Evolutionary conservation across 2,888 invertebrate species (phyloP).

Genomic region (Chirona hameri): DNA sequence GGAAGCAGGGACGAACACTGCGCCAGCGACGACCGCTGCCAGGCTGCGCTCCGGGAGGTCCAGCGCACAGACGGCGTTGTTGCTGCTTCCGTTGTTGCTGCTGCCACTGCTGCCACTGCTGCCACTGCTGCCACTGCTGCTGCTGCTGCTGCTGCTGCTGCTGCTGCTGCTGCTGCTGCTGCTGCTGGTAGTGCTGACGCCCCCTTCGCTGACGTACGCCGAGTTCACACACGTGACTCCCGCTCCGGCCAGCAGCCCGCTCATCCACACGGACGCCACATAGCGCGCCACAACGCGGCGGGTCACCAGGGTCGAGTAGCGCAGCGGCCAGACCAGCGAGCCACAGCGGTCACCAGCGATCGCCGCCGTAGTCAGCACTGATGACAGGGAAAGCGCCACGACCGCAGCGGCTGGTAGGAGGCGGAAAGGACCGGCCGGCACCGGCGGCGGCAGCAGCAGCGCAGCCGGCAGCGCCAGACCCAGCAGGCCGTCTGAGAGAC

Average conservation of each 20-base stretch:
- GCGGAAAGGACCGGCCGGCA: not conserved
- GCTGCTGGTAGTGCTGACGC: too few relatives aligned
- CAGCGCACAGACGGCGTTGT: conserved; percentile 38
- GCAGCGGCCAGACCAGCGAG: conserved; percentile 58
- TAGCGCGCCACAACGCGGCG: not conserved
- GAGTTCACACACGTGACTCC: not conserved
- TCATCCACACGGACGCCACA: not conserved
- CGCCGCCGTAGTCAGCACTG: conserved; percentile 52
- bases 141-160: too few relatives aligned
- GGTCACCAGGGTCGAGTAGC: conserved; percentile 49
- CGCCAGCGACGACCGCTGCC: conserved; percentile 56
- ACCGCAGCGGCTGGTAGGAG: not conserved
- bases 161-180: too few relatives aligned
- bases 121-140: too few relatives aligned
- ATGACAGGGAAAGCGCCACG: not conserved
- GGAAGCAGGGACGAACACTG: conserved; percentile 60
- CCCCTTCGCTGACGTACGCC: too few relatives aligned
- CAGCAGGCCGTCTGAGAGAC: conserved; percentile 49
- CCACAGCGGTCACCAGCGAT: conserved; percentile 61
- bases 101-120: too few relatives aligned
- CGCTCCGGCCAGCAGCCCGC: not conserved
- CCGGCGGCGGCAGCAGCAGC: not conserved
- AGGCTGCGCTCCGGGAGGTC: conserved; percentile 54
- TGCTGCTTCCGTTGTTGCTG: not conserved
- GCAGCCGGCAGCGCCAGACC: not conserved